Base-by-base conservation (phyloP, 2,888 invertebrate genomes). In the Xestia rhomboidea region DNA sequence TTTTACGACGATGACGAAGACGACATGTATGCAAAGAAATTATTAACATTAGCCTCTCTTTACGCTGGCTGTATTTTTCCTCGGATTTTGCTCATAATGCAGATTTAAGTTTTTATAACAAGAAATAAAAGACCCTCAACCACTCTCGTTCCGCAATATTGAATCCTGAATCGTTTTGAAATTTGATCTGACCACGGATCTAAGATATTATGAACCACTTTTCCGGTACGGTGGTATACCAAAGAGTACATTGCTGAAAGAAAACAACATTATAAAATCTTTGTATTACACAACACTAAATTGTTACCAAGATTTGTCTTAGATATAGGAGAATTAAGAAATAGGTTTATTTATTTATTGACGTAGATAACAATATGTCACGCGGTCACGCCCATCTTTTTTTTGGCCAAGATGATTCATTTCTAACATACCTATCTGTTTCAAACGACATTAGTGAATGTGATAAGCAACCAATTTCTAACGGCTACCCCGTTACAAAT, bases 1-100 rank as follows among this genome's bases (percentile, higher is more conserved):
- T 76, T 83, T 76, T 74, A 73, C 70, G 79, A 62, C 70, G 64
- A 62, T 82, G 67, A 75, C 67, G 64, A 83, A 73, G 46, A 49
- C 8, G 49, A 49, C 44, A 51, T 67, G 30, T 62, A 69, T 64
- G 71, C 49, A 63, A 82, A 79, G 30, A 77, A 76, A 66, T 76
- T 68, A 87, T 82, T 74, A 79, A 75, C 44, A 74, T 63, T 60
- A 51, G 71, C n/a, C 38, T 54, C 44, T 77, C 34, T 67, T 44
- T 30, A 67, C 57, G 38, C 63, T 62, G 46, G 24, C 41, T 69
- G 62, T 67, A 44, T 70, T 71, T 63, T 57, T 34, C 34, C 7
- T 68, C 46, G 18, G 38, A 46, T 75, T 75, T 81, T 46, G 38
- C 10, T 11, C 30, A 49, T 71, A n/a, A 64, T 68, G 21, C 15